Percentiles rank a stretch among this genome's conserved stretches.
Conservation (phyloP, 2,797 vertebrate species). For the Lagocephalus sceleratus region DNA sequence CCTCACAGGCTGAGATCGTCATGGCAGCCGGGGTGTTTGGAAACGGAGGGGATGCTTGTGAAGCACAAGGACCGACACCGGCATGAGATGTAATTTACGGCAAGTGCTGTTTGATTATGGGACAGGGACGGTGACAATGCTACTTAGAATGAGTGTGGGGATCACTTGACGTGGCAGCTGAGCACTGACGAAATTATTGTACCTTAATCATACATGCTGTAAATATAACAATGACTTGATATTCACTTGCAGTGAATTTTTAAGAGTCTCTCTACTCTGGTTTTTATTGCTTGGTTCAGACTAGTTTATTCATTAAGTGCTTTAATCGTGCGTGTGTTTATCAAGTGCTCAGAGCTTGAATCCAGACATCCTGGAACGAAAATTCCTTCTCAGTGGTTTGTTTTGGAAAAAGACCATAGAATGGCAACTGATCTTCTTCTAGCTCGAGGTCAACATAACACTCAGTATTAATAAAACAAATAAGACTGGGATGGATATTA, state of each 20-base stretch:
- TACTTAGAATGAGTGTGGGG: constrained; percentile 13
- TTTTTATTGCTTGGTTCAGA: constrained; percentile 11
- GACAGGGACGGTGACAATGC: constrained; percentile 24
- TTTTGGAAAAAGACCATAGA: constrained; percentile 41
- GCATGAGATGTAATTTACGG: constrained; percentile 43
- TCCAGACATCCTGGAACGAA: constrained; percentile 25
- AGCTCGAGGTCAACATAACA: constrained; percentile 48
- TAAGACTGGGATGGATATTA: constrained; percentile 41
- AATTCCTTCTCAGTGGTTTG: constrained; percentile 34
- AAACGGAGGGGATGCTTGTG: constrained; percentile 15
- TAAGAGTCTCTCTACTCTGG: constrained; percentile 9
- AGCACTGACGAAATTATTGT: constrained; percentile 14
- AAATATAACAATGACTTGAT: constrained; percentile 18
- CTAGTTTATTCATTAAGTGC: constrained; percentile 10
- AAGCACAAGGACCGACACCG: constrained; percentile 28
- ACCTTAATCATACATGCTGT: constrained; percentile 14
- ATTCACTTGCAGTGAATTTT: constrained; percentile 7
- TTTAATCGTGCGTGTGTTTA: constrained; percentile 30
- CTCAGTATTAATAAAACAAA: constrained; percentile 50
- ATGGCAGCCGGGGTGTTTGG: constrained; percentile 16
- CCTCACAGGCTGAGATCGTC: constrained; percentile 45
- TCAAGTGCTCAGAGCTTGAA: constrained; percentile 23
- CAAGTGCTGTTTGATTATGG: constrained; percentile 34
- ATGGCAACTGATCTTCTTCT: constrained; percentile 36
- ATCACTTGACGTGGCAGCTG: constrained; percentile 14